These are phyloP conservation scores for Cyclura pinguis DNA, from an alignment of 2,797 vertebrate genomes.

Conservation along the genomic window DNA sequence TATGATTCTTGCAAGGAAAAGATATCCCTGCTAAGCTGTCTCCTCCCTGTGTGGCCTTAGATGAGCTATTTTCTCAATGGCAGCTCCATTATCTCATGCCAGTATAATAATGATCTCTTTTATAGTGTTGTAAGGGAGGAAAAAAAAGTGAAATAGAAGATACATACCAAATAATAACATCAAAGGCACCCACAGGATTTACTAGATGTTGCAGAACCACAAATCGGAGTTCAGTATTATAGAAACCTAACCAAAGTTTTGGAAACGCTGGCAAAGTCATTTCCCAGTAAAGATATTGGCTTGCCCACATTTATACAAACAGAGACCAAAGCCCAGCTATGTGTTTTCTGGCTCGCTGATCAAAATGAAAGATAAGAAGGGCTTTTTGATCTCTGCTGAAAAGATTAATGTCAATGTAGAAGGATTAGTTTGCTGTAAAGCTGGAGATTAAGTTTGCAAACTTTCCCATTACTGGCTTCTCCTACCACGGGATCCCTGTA, in stretches of 20 bases:
- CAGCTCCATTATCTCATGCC: background rate
- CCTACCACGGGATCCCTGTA: slow-evolving; percentile 13
- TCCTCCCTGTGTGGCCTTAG: background rate
- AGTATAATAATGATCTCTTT: background rate
- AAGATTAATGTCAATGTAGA: slow-evolving; percentile 66
- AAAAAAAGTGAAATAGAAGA: background rate
- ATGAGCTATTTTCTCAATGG: background rate
- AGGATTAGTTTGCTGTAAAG: slow-evolving; percentile 66
- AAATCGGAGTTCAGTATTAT: background rate
- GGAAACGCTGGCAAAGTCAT: background rate
- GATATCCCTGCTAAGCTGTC: background rate
- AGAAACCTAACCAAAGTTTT: background rate
- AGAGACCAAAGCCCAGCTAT: slow-evolving; percentile 35
- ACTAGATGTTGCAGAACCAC: slow-evolving; percentile 10
- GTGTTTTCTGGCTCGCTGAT: slow-evolving; percentile 61
- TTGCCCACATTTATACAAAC: background rate
- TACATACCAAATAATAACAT: background rate
- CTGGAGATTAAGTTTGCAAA: slow-evolving; percentile 66
- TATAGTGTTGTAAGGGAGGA: background rate
- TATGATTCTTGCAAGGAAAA: background rate
- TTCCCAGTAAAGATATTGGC: slow-evolving; percentile 36
- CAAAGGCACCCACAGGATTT: background rate
- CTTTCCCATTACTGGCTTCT: slow-evolving; percentile 55
- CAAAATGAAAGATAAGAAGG: slow-evolving; percentile 56
- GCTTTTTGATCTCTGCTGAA: slow-evolving; percentile 62